A percentile compares a stretch with the other conserved stretches of the same genome.
Evolutionary conservation across 2,113 vertebrate genomes (phyloP).

Genomic region (Leptobrachium leishanense): DNA sequence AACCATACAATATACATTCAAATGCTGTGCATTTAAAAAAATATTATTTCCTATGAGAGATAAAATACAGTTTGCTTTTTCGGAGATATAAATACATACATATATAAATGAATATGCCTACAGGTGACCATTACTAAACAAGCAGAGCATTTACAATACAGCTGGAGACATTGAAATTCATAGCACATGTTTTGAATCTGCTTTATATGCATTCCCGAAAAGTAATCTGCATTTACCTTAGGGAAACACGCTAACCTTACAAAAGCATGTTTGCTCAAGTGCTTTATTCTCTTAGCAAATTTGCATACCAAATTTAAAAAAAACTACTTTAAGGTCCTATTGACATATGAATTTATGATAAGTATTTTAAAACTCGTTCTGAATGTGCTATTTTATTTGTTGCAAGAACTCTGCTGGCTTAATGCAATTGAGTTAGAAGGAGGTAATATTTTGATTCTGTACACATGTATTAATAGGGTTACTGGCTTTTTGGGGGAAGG

Average conservation of each 20-base stretch:
- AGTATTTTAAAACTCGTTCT: slow-evolving; percentile 21
- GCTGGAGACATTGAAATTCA: slow-evolving; percentile 16
- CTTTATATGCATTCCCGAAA: slow-evolving; percentile 44
- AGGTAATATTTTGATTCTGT: neutral
- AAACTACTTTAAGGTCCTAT: slow-evolving; percentile 16
- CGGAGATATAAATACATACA: slow-evolving; percentile 17
- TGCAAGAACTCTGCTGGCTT: neutral
- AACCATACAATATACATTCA: slow-evolving; percentile 5
- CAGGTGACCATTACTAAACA: slow-evolving; percentile 17
- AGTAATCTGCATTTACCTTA: slow-evolving; percentile 45
- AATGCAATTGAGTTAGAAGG: neutral
- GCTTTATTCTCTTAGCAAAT: slow-evolving; percentile 40
- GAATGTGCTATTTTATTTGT: slow-evolving; percentile 21
- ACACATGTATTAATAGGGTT: too few relatives aligned
- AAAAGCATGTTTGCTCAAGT: slow-evolving; percentile 46
- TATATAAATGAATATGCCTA: slow-evolving; percentile 29
- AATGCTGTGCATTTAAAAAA: neutral
- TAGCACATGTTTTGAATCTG: slow-evolving; percentile 10
- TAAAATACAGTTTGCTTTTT: neutral
- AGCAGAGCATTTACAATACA: slow-evolving; percentile 22
- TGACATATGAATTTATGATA: slow-evolving; percentile 43
- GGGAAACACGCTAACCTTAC: slow-evolving; percentile 44
- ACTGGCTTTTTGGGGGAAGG: too few relatives aligned
- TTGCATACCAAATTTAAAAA: slow-evolving; percentile 40
- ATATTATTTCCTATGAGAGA: slow-evolving; percentile 11